phyloP scores from a whole-genome alignment of 2,113 vertebrate genomes.

The Leptodactylus fuscus region DNA sequence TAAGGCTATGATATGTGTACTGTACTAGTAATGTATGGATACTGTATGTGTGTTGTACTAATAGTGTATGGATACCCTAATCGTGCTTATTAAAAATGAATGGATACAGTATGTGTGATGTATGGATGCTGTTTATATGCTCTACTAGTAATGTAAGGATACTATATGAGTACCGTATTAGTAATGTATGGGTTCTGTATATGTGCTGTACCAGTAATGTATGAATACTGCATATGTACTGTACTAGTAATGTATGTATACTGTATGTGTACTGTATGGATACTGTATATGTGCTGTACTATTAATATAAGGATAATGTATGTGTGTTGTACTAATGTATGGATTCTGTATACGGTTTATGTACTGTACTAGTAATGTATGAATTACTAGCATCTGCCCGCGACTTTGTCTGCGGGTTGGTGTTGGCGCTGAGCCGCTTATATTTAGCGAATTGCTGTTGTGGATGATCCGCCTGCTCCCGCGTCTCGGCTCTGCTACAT shows the following conservation, averaged over 20 bases:
- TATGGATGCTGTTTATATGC: neutral
- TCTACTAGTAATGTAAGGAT: neutral
- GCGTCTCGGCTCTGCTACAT: too few species aligned
- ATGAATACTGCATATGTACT: neutral
- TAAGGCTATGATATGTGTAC: neutral
- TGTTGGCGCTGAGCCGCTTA: too few species aligned
- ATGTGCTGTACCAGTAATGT: neutral
- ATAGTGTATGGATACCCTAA: too few species aligned
- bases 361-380: neutral
- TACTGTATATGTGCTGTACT: neutral
- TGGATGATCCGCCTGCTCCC: too few species aligned
- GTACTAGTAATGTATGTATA: neutral
- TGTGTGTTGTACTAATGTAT: neutral
- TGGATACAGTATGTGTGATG: too few species aligned
- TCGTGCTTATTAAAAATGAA: too few species aligned
- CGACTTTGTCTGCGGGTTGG: too few species aligned
- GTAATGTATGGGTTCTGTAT: neutral
- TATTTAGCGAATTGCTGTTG: too few species aligned
- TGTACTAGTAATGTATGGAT: neutral
- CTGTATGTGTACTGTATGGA: neutral
- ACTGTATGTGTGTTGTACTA: neutral
- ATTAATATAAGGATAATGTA: neutral
- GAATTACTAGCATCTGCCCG: too few species aligned
- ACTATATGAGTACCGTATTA: neutral
- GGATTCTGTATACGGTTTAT: too few species aligned